Percentiles rank a stretch among this genome's conserved stretches.
Conservation (phyloP, 2,113 vertebrate species). For the Trogon surrucura region DNA sequence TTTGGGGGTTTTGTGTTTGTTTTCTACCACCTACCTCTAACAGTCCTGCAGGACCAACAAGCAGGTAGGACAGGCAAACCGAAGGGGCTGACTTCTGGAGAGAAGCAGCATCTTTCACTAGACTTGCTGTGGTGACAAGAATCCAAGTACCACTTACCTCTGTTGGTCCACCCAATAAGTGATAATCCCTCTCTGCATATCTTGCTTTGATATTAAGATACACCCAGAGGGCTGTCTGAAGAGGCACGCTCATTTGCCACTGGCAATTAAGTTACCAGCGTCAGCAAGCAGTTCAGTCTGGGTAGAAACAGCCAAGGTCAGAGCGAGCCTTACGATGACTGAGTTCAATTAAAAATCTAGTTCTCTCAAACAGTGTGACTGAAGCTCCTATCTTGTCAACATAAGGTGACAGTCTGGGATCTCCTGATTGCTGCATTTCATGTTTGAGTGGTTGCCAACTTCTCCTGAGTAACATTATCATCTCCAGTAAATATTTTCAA, state of each 20-base stretch:
- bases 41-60: no score
- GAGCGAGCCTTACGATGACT: background rate
- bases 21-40: background rate
- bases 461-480: background rate
- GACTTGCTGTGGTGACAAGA: background rate
- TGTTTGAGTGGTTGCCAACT: background rate
- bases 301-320: background rate
- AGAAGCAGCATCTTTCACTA: background rate
- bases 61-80: background rate
- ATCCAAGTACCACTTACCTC: background rate
- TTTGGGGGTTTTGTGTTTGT: no score
- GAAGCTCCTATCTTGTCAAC: background rate
- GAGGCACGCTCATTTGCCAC: background rate
- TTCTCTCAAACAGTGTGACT: background rate
- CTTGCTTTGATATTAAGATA: background rate
- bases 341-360: background rate
- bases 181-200: background rate
- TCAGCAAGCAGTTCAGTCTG: background rate
- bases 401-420: background rate
- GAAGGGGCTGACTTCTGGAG: background rate
- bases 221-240: background rate
- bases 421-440: background rate
- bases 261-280: background rate
- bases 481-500: constrained; percentile 36
- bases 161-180: background rate